Conservation (phyloP, 2,113 vertebrate genomes). For the Pomatorhinus ruficollis region DNA sequence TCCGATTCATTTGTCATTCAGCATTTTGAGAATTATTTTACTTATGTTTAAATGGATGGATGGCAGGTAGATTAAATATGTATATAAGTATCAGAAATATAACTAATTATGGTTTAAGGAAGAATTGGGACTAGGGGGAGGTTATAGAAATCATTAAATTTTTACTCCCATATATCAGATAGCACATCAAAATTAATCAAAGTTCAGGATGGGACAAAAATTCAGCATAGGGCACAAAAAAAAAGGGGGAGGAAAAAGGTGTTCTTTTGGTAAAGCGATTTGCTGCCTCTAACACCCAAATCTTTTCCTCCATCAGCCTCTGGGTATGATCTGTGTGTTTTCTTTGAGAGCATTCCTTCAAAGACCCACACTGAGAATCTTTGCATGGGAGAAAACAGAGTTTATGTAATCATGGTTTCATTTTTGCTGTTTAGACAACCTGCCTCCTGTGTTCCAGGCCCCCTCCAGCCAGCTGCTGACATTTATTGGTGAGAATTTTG, state of each 20-base stretch:
- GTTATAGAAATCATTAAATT: neutral
- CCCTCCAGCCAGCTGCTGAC: slow-evolving; percentile 71
- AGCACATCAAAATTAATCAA: neutral
- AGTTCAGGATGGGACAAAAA: neutral
- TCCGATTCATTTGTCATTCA: neutral
- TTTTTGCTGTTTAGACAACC: slow-evolving; percentile 73
- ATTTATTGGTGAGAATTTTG: slow-evolving; percentile 82
- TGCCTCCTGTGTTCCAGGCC: slow-evolving; percentile 76
- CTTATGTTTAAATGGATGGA: neutral
- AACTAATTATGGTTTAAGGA: neutral
- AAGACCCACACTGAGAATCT: neutral
- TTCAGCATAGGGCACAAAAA: neutral
- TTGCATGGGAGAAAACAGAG: neutral
- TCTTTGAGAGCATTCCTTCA: neutral
- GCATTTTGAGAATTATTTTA: neutral
- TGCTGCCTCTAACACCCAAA: neutral
- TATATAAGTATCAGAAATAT: neutral
- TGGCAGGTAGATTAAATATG: neutral
- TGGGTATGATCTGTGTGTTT: neutral
- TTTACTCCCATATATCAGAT: neutral
- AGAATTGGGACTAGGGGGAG: neutral
- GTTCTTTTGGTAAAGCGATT: neutral
- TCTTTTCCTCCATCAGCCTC: neutral
- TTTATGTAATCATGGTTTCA: slow-evolving; percentile 20
- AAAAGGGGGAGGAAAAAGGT: neutral